phyloP scores from a whole-genome alignment of 2,113 vertebrate species.

The Anhinga rufa region DNA sequence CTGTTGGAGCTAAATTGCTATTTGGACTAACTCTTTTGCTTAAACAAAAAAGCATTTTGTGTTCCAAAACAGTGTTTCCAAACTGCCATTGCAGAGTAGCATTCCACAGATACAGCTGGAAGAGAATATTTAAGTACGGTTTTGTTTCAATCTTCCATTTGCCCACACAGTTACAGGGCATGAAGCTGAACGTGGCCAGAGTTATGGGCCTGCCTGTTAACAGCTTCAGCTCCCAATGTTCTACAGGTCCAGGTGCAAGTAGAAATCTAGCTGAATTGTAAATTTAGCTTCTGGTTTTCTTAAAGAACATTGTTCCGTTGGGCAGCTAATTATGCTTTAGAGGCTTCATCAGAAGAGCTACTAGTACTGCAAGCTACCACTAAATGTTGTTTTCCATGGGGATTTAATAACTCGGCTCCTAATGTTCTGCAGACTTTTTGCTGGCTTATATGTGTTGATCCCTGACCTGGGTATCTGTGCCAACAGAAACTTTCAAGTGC shows the following conservation, averaged over 20 bases:
- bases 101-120: not conserved
- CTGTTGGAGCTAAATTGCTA: not conserved
- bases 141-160: not conserved
- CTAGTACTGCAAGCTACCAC: not conserved
- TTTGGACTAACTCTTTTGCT: not conserved
- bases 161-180: not conserved
- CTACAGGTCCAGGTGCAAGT: not conserved
- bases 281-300: not conserved
- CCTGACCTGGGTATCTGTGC: not conserved
- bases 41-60: not conserved
- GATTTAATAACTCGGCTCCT: not conserved
- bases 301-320: not conserved
- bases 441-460: not conserved
- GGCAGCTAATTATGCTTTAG: not conserved
- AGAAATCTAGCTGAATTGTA: not conserved
- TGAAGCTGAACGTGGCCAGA: not conserved
- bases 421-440: not conserved
- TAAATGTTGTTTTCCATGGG: not conserved
- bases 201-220: not conserved
- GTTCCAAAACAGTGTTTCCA: not conserved
- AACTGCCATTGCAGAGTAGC: not conserved
- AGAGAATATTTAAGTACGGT: not conserved
- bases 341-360: not conserved
- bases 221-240: not conserved
- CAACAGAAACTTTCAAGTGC: slow-evolving; percentile 31